Percentiles rank a stretch among this genome's conserved stretches.
phyloP scores from a whole-genome alignment of 2,797 vertebrate genomes.

The Sebastes trivittatus region DNA sequence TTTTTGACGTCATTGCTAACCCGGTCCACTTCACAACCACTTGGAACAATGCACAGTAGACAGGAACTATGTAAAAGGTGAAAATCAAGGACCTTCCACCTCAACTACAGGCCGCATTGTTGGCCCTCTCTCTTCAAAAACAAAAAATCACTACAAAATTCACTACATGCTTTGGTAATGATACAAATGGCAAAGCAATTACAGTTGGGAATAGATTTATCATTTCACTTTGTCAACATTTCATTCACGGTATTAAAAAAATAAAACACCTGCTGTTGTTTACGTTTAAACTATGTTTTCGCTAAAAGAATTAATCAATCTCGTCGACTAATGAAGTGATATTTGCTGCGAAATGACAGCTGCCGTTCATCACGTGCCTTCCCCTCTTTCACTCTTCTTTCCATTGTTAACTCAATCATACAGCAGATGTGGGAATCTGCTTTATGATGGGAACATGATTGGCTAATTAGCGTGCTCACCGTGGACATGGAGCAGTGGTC shows the following conservation, averaged over 20 bases:
- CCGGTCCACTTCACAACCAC: not conserved
- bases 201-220: not conserved
- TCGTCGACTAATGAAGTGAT: not conserved
- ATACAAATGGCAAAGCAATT: not conserved
- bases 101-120: not conserved
- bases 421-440: not conserved
- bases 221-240: not conserved
- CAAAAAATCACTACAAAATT: not conserved
- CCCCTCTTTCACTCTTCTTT: not conserved
- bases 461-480: constrained; percentile 69
- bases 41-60: not conserved
- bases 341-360: not conserved
- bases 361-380: not conserved
- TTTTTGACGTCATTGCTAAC: not conserved
- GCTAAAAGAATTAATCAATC: not conserved
- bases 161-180: not conserved
- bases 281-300: not conserved
- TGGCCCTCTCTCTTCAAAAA: not conserved
- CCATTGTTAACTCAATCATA: constrained; percentile 26
- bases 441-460: not conserved
- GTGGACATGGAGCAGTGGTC: constrained; percentile 92
- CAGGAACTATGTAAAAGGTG: not conserved
- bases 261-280: not conserved
- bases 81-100: not conserved
- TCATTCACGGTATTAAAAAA: not conserved